A percentile compares a stretch with the other conserved stretches of the same genome.
phyloP scores from a whole-genome alignment of 1,140 invertebrate species.

The Pachyrhynchus sulphureomaculatus region DNA sequence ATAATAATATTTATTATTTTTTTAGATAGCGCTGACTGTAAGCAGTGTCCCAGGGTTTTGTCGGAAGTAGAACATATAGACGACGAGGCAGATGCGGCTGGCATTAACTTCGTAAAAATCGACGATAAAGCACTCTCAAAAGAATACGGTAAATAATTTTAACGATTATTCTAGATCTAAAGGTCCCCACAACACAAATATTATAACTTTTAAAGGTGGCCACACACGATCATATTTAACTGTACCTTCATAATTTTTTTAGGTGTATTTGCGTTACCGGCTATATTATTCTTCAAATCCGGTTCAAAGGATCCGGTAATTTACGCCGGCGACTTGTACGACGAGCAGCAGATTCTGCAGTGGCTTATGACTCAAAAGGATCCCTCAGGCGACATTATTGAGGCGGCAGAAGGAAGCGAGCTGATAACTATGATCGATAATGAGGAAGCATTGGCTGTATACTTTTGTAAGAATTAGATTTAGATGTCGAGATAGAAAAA shows the following conservation, averaged over 20 bases:
- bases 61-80: slow-evolving; percentile 91
- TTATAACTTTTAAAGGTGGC: too few species aligned
- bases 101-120: slow-evolving; percentile 92
- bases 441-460: slow-evolving; percentile 82
- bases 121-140: slow-evolving; percentile 85
- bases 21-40: slow-evolving; percentile 90
- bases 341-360: slow-evolving; percentile 83
- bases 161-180: too few species aligned
- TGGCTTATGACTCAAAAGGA: slow-evolving; percentile 91
- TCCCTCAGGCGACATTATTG: slow-evolving; percentile 86
- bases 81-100: slow-evolving; percentile 87
- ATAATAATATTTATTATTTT: slow-evolving; percentile 48
- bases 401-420: slow-evolving; percentile 81
- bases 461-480: slow-evolving; percentile 81
- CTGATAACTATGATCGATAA: slow-evolving; percentile 78
- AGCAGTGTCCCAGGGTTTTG: slow-evolving; percentile 87
- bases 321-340: slow-evolving; percentile 88
- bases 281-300: slow-evolving; percentile 85
- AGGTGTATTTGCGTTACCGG: slow-evolving; percentile 86
- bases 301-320: slow-evolving; percentile 89
- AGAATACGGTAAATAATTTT: slow-evolving; percentile 54
- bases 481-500: neutral
- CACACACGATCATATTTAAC: too few species aligned
- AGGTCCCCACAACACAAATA: too few species aligned
- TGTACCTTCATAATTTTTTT: too few species aligned